These are phyloP conservation scores for Festucalex cinctus DNA, from an alignment of 2,113 vertebrate species.

Conservation along the genomic window DNA sequence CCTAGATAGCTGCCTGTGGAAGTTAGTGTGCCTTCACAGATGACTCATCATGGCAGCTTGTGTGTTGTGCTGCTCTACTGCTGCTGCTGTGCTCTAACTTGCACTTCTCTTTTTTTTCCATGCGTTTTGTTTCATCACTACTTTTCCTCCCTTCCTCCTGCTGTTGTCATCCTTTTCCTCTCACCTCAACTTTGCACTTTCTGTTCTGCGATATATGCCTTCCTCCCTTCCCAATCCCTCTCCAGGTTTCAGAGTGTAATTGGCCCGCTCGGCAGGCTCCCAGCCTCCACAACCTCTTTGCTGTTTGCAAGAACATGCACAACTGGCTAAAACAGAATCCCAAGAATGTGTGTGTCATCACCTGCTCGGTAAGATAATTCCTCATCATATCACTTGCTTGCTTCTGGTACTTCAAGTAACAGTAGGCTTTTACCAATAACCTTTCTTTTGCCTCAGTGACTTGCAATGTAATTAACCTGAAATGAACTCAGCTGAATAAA, in stretches of 20 bases:
- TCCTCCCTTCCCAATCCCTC: not conserved
- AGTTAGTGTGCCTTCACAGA: constrained; percentile 24
- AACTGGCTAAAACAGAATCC: constrained; percentile 98
- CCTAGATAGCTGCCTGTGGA: constrained; percentile 31
- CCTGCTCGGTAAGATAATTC: constrained; percentile 90
- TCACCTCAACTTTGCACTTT: not conserved
- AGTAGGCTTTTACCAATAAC: too few species aligned
- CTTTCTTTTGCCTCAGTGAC: not conserved
- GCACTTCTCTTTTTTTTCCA: not conserved
- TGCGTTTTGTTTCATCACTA: constrained; percentile 31
- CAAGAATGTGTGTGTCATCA: constrained; percentile 98
- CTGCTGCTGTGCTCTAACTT: constrained; percentile 18
- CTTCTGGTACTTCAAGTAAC: not conserved
- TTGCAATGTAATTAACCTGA: constrained; percentile 13
- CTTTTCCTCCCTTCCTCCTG: not conserved
- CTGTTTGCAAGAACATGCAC: constrained; percentile 98
- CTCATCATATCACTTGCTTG: not conserved
- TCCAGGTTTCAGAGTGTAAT: constrained; percentile 94
- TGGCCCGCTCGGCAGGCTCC: constrained; percentile 94
- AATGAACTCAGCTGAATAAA: constrained; percentile 16
- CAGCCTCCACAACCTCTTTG: constrained; percentile 95
- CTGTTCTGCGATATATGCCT: not conserved
- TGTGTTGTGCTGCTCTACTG: constrained; percentile 34
- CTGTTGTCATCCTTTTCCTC: not conserved
- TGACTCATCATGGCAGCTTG: constrained; percentile 44